Evolutionary conservation across 2,888 invertebrate species (phyloP), one percentile per base, ranked within the genome.

Genomic region (Xestia sexstrigata): DNA sequence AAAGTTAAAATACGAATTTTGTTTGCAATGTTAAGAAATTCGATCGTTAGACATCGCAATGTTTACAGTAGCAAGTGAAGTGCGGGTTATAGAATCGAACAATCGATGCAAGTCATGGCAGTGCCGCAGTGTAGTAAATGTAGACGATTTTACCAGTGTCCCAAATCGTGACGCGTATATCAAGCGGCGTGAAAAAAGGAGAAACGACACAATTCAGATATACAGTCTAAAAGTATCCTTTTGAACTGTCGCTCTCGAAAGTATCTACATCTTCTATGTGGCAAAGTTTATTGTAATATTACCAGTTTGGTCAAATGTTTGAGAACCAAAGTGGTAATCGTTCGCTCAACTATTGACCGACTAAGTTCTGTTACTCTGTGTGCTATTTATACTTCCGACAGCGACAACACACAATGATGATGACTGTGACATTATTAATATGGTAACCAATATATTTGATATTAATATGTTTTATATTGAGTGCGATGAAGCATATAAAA

Each of bases 181-280:
- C 96, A 96, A 96, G 96, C 96, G 96, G 96, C 96, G 96, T 96
- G 96, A 95, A 96, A 96, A 96, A 95, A 95, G 95, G 94, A 96
- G 94, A 96, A 96, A 96, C 95, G 95, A 95, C 95, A 95, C 95
- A 95, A 94, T 94, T 96, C 93, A 96, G 94, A 95, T 94, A 95
- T 91, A 94, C 91, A 93, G 91, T 93, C 92, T 90, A 89, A 91
- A 86, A 91, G 83, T 92, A 91, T 90, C 89, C 90, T 90, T 88
- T 87, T 88, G 88, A 85, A 92, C 86, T 87, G 90, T 89, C 90
- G 92, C 92, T 89, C 90, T 90, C 90, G 89, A 90, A 91, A 88
- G 85, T 82, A 85, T 82, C 73, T 70, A 76, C 58, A 75, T 80
- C 66, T 79, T 80, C 74, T 79, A 67, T 45, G 26, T 67, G 52